phyloP scores from a whole-genome alignment of 1,140 invertebrate genomes.

The Lepidurus arcticus region DNA sequence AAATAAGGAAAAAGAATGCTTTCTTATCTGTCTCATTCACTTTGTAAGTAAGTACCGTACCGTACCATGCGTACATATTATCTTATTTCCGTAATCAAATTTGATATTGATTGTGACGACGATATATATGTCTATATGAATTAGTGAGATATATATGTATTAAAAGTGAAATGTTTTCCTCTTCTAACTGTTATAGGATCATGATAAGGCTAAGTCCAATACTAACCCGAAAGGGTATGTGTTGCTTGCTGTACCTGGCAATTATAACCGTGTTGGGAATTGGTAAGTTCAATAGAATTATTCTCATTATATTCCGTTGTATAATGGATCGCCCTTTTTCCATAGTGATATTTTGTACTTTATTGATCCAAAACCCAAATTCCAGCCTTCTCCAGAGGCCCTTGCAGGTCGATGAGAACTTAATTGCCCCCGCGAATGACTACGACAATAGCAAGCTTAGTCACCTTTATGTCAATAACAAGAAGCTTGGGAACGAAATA shows the following conservation, averaged over 20 bases:
- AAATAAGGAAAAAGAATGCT: neutral
- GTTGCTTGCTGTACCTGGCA: neutral
- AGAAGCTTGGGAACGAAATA: neutral
- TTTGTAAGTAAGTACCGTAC: neutral
- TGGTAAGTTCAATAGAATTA: neutral
- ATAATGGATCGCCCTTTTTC: neutral
- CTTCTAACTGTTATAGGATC: neutral
- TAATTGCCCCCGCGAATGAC: neutral
- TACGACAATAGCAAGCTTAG: neutral
- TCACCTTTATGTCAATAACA: no score
- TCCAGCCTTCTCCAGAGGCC: neutral
- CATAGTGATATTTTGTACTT: conserved; percentile 12
- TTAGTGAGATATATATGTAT: neutral
- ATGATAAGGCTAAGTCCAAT: neutral
- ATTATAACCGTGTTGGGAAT: neutral
- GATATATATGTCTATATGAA: no score
- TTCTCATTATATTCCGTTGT: no score
- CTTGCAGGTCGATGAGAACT: neutral
- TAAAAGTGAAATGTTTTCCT: neutral
- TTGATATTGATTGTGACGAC: neutral
- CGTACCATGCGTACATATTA: neutral
- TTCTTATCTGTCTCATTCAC: conserved; percentile 2
- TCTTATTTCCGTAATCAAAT: neutral
- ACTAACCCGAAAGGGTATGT: conserved; percentile 10
- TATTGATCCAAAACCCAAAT: neutral